Conservation (phyloP, 2,797 vertebrate species). For the Syncerus caffer region DNA sequence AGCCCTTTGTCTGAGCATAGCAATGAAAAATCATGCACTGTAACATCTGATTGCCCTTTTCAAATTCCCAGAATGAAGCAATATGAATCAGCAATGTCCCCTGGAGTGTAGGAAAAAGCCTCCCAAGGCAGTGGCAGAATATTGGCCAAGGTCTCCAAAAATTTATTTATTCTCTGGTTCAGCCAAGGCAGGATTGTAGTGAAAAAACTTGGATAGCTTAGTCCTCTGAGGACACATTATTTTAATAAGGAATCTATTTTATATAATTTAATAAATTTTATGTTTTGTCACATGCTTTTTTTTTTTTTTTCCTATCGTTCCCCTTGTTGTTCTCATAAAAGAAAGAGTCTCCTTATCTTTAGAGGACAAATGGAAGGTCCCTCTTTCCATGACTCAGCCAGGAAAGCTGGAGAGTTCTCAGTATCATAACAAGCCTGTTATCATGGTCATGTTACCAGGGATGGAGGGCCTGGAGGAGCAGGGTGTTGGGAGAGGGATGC, state of each 20-base stretch:
- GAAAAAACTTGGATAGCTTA: not conserved
- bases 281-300: not conserved
- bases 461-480: not conserved
- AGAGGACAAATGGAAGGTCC: not conserved
- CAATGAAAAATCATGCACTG: not conserved
- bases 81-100: constrained; percentile 39
- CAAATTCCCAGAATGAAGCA: constrained; percentile 24
- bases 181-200: not conserved
- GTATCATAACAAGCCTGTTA: not conserved
- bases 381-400: constrained; percentile 13
- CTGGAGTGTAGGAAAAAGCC: not conserved
- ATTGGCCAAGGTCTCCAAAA: not conserved
- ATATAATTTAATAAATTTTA: constrained; percentile 20
- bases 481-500: rapidly evolving
- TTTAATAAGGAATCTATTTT: constrained; percentile 33
- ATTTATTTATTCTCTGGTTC: not conserved
- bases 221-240: not conserved
- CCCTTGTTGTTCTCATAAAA: not conserved
- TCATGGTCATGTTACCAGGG: not conserved
- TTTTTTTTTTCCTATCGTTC: not conserved
- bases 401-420: not conserved
- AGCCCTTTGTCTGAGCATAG: not conserved
- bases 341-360: not conserved
- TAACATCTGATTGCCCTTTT: constrained; percentile 32
- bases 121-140: not conserved